Evolutionary conservation across 2,888 invertebrate genomes (phyloP).

Genomic region (Phanerotoma sp.): DNA sequence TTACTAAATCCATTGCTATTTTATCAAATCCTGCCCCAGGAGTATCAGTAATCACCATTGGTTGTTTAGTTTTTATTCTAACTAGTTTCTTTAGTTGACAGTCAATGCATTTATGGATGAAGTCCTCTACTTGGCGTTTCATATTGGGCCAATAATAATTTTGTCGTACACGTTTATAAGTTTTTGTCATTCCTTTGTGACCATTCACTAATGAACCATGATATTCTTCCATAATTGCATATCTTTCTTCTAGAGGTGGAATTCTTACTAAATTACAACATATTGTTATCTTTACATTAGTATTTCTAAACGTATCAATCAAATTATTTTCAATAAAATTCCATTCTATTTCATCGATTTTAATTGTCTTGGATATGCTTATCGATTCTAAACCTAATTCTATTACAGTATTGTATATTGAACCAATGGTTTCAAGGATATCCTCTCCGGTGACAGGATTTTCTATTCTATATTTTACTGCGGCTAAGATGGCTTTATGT

Average conservation of each 20-base stretch:
- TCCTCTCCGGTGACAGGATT: slow-evolving; percentile 3
- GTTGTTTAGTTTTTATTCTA: slow-evolving; percentile 18
- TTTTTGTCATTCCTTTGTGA: slow-evolving; percentile 29
- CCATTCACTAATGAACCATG: slow-evolving; percentile 21
- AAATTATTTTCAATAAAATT: background rate
- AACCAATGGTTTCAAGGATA: slow-evolving; percentile 1
- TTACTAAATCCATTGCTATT: slow-evolving; percentile 21
- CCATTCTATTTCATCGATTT: slow-evolving; percentile 10
- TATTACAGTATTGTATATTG: background rate
- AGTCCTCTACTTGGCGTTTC: slow-evolving; percentile 20
- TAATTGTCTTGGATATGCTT: slow-evolving; percentile 13
- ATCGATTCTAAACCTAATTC: background rate
- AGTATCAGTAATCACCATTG: slow-evolving; percentile 28
- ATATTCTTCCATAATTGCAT: slow-evolving; percentile 18
- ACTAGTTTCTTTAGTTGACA: slow-evolving; percentile 32
- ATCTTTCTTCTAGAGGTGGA: slow-evolving; percentile 2
- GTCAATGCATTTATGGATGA: slow-evolving; percentile 22
- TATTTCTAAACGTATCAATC: background rate
- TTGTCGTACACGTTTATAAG: slow-evolving; percentile 22
- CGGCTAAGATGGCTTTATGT: too few species aligned
- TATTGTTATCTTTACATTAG: slow-evolving; percentile 5
- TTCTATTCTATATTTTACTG: too few species aligned
- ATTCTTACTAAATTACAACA: slow-evolving; percentile 7
- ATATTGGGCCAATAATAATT: slow-evolving; percentile 30
- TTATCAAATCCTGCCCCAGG: slow-evolving; percentile 19